Base-by-base conservation (phyloP, 2,888 invertebrate species). In the Tenthredo amoena region DNA sequence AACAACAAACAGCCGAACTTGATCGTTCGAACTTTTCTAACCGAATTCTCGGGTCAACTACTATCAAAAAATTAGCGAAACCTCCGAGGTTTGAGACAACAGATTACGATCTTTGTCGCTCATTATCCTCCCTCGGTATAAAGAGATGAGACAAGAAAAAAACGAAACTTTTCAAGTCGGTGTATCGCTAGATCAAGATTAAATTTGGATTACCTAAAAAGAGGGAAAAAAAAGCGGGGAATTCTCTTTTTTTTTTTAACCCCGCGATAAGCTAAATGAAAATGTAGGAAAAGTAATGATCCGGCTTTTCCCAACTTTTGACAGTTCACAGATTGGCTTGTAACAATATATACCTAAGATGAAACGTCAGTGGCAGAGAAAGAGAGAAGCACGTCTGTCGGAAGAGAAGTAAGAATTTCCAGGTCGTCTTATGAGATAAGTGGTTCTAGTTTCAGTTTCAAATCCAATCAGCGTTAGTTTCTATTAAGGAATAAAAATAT, bases 1-100 rank as follows among this genome's bases (percentile, higher is more conserved):
- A 77, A 77, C 77, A 77, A 47, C 77, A 55, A 77, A 77, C 77
- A 50, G 15, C 18, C 77, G 31, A 55, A 77, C 37, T 77, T 77
- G 77, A 77, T 77, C 77, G 47, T 55, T 18, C 31, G 31, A 31
- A 77, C 50, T 77, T 77, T 50, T 34, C 26, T 15, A 34, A 50
- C 50, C 50, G 77, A 31, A 34, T 40, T 37, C n/a, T 72, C 18
- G 43, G 72, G 72, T 68, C 68, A 26, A 34, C 68, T 68, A 0
- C 68, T 34, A 68, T 68, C 31, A 68, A 68, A 72, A 72, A 72
- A 72, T 72, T 72, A 72, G 37, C 68, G 31, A 68, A 68, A 68
- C 12, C 18, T 34, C 34, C 7, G 34, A 68, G 31, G 6, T 68
- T 34, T 34, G 34, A 26, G 68, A 68, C 68, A 34, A 68, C 31